Conservation (phyloP, 2,113 vertebrate genomes). For the Myiopsitta monachus region DNA sequence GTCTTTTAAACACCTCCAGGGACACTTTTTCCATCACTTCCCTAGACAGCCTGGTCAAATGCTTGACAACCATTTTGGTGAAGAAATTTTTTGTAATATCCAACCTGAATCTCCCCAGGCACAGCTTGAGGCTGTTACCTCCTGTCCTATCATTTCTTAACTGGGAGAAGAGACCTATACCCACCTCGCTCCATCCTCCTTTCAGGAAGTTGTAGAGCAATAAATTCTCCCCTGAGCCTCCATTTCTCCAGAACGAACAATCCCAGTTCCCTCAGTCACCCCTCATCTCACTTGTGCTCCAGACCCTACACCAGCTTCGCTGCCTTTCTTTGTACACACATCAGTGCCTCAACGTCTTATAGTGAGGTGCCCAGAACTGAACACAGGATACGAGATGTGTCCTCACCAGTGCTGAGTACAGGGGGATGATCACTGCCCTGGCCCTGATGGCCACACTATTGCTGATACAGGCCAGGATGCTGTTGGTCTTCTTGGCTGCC, state of each 20-base stretch:
- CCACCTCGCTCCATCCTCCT: neutral
- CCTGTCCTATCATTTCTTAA: neutral
- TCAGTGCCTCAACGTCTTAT: neutral
- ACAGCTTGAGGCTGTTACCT: neutral
- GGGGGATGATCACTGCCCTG: neutral
- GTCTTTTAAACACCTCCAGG: neutral
- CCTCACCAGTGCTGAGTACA: fast-evolving
- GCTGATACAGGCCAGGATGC: neutral
- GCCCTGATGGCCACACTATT: neutral
- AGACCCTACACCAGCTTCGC: fast-evolving
- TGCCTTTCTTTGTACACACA: fast-evolving
- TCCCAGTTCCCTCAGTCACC: neutral
- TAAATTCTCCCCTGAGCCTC: neutral
- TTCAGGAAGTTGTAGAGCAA: neutral
- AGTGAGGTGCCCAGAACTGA: neutral
- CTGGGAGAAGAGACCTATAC: neutral
- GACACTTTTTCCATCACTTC: fast-evolving
- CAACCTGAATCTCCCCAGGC: neutral
- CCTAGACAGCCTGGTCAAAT: neutral
- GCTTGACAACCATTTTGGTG: neutral
- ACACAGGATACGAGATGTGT: fast-evolving
- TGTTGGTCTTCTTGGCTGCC: neutral
- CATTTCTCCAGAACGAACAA: neutral
- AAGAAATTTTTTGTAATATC: neutral
- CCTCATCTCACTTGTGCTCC: neutral